A percentile compares a stretch with the other conserved stretches of the same genome.
Conservation (phyloP, 2,888 invertebrate species). For the Mesoligia furuncula region DNA sequence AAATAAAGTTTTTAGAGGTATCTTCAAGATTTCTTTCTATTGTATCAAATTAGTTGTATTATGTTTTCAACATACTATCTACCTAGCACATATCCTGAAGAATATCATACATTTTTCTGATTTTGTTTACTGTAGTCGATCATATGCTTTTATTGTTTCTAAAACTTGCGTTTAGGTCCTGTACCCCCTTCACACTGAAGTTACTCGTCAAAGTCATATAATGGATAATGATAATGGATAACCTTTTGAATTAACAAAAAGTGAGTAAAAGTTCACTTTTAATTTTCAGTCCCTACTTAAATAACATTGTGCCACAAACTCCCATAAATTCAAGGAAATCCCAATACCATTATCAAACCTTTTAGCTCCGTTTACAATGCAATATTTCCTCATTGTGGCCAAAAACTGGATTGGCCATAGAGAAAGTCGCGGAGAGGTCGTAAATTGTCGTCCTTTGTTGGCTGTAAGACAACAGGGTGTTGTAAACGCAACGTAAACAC, state of each 20-base stretch:
- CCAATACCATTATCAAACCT: constrained; percentile 41
- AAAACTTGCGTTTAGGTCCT: too few relatives aligned
- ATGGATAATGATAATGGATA: too few relatives aligned
- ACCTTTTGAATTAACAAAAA: neutral
- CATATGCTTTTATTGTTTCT: too few relatives aligned
- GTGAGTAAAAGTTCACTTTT: neutral
- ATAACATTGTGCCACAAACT: constrained; percentile 2
- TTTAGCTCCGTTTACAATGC: constrained; percentile 48
- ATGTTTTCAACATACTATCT: too few relatives aligned
- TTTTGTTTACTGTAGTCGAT: too few relatives aligned
- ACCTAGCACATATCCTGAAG: too few relatives aligned
- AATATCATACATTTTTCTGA: too few relatives aligned
- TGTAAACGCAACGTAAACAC: constrained; percentile 42
- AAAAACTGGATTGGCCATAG: constrained; percentile 56
- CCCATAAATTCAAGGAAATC: constrained; percentile 40
- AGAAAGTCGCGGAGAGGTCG: constrained; percentile 46
- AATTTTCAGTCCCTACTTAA: neutral
- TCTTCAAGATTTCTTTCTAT: too few relatives aligned
- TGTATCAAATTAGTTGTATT: too few relatives aligned
- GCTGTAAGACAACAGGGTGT: constrained; percentile 50
- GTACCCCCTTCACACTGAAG: too few relatives aligned
- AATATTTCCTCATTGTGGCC: constrained; percentile 56
- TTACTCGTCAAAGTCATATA: too few relatives aligned
- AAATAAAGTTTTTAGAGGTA: too few relatives aligned
- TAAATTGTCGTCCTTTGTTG: constrained; percentile 62